A percentile compares a stretch with the other conserved stretches of the same genome.
These are phyloP conservation scores for Brachyptera risi DNA, from an alignment of 2,888 invertebrate genomes.

Conservation along the genomic window DNA sequence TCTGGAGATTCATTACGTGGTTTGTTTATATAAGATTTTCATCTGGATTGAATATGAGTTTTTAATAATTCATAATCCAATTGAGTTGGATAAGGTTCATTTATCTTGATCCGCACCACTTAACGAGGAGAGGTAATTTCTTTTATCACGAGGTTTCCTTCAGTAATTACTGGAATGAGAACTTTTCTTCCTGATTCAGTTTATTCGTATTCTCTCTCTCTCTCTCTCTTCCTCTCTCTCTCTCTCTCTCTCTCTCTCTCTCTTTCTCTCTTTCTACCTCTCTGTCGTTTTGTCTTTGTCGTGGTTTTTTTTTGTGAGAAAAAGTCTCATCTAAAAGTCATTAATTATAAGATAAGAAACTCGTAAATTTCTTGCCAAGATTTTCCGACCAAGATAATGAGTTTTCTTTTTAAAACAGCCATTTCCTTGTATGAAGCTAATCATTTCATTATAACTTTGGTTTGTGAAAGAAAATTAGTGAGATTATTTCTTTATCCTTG, in stretches of 20 bases:
- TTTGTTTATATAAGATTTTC: not conserved
- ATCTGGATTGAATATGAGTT: not conserved
- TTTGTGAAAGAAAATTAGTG: no score
- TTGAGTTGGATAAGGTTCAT: constrained; percentile 23
- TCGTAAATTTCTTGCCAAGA: not conserved
- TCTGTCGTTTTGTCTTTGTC: no score
- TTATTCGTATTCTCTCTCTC: constrained; percentile 15
- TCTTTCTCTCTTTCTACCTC: no score
- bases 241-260: no score
- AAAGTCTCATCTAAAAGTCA: constrained; percentile 15
- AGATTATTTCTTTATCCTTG: no score
- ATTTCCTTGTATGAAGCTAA: not conserved
- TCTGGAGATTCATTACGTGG: not conserved
- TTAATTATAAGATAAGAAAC: constrained; percentile 16
- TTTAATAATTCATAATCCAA: constrained; percentile 18
- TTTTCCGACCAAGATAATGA: constrained; percentile 2
- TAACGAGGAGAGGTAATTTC: constrained; percentile 9
- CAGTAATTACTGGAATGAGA: no score
- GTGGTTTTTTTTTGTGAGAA: no score
- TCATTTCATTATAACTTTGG: not conserved
- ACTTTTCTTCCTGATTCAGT: constrained; percentile 16
- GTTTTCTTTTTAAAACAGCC: not conserved
- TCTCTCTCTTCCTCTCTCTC: no score
- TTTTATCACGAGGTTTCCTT: constrained; percentile 7
- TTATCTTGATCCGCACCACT: constrained; percentile 24